Base-by-base conservation (phyloP, 1,140 invertebrate species). In the Zophobas atratus region DNA sequence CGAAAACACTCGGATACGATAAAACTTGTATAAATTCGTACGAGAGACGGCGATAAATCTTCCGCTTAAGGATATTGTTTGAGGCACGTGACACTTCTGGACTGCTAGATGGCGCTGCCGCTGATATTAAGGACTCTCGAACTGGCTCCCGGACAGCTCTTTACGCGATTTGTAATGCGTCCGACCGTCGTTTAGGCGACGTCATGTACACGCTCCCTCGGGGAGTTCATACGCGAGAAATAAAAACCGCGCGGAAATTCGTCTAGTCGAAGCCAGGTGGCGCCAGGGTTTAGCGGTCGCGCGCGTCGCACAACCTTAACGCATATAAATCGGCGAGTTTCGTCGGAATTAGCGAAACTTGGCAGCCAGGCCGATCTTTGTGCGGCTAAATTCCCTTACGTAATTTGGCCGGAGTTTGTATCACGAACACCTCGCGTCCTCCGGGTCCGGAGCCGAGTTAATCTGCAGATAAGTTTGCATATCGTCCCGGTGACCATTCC, bases 1-100 rank as follows among this genome's bases (percentile, higher is more conserved):
- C 57, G 75, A 79, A 77, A 81, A 76, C 79, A 77, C 70, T 77
- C 57, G 73, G 70, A 76, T 76, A 57, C 79, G 77, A 79, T 79
- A 77, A 79, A 82, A 80, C 73, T 80, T 80, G 79, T 79, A 82
- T 82, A 80, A 82, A 82, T 80, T 82, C 81, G 74, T 78, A 75
- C 74, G 75, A 73, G 81, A 77, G 73, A 72, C 75, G 70, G 74
- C 75, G 57, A 82, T 81, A 81, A 82, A 81, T 81, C 79, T 81
- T 72, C 6, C 77, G 71, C 70, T 81, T 82, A 79, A 81, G 80
- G 81, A 82, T 82, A 82, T 81, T 82, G 79, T 82, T 82, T 76
- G 78, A 82, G 80, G 81, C 81, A 82, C 81, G 81, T 82, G 81
- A 82, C 81, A 82, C 74, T 75, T 79, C 70, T 78, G 71, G 70